Evolutionary conservation across 2,888 invertebrate species (phyloP).

Genomic region (Hydraecia micacea): DNA sequence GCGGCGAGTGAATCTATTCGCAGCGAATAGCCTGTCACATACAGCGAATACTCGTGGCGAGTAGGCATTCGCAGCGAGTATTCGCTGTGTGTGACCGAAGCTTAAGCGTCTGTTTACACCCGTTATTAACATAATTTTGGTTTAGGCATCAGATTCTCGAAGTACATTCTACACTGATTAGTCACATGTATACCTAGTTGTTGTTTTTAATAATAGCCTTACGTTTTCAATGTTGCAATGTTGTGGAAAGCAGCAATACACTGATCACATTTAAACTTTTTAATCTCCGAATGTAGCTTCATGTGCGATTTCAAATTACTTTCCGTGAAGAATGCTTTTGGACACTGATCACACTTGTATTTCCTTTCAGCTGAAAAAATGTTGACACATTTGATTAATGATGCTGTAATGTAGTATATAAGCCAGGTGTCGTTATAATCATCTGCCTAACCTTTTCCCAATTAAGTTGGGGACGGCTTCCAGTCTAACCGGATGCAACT

Average conservation of each 20-base stretch:
- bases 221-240: constrained; percentile 68
- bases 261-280: constrained; percentile 74
- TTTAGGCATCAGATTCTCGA: background rate
- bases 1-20: no score
- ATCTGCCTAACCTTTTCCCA: background rate
- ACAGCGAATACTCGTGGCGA: no score
- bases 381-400: background rate
- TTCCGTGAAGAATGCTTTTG: constrained; percentile 68
- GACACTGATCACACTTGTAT: constrained; percentile 77
- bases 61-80: no score
- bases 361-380: constrained; percentile 72
- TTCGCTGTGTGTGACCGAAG: no score
- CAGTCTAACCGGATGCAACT: background rate
- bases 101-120: background rate
- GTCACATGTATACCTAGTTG: no score
- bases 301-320: constrained; percentile 64
- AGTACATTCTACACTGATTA: background rate
- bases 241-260: constrained; percentile 74
- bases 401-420: background rate
- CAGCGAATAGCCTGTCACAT: no score
- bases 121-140: background rate
- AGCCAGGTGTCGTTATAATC: background rate
- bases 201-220: constrained; percentile 20
- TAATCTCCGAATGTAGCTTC: constrained; percentile 57
- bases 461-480: background rate